phyloP scores from a whole-genome alignment of 2,797 vertebrate species.

The Alca torda region DNA sequence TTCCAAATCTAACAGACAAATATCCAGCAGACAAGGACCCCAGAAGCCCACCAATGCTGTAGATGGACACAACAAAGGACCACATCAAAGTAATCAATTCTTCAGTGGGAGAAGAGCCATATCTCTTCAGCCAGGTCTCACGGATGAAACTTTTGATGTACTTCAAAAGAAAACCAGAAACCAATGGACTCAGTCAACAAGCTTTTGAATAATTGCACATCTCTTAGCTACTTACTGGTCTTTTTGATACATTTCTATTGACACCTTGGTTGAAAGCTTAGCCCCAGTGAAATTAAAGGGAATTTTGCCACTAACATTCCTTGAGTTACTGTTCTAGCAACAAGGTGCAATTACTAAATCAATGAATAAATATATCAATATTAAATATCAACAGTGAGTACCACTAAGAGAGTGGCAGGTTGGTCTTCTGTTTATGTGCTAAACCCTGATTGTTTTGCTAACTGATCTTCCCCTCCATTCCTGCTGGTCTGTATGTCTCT shows the following conservation, averaged over 20 bases:
- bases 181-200: not conserved
- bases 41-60: slow-evolving; percentile 77
- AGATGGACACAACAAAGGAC: slow-evolving; percentile 82
- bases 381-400: not conserved
- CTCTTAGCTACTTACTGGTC: not conserved
- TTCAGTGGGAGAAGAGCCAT: slow-evolving; percentile 61
- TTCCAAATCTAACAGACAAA: slow-evolving; percentile 77
- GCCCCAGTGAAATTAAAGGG: not conserved
- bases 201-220: not conserved
- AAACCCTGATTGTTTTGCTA: not conserved
- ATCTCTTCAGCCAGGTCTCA: slow-evolving; percentile 79
- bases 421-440: not conserved
- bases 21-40: slow-evolving; percentile 73
- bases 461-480: not conserved
- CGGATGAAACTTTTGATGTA: slow-evolving; percentile 83
- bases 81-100: slow-evolving; percentile 79
- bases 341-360: not conserved
- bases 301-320: not conserved
- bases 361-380: not conserved
- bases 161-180: slow-evolving; percentile 65
- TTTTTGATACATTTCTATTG: not conserved
- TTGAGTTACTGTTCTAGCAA: not conserved
- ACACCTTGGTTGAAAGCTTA: not conserved
- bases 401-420: not conserved
- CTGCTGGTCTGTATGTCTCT: fast-evolving